Percentiles rank a stretch among this genome's conserved stretches.
These are phyloP conservation scores for Sisyra nigra DNA, from an alignment of 2,888 invertebrate genomes.

Conservation along the genomic window DNA sequence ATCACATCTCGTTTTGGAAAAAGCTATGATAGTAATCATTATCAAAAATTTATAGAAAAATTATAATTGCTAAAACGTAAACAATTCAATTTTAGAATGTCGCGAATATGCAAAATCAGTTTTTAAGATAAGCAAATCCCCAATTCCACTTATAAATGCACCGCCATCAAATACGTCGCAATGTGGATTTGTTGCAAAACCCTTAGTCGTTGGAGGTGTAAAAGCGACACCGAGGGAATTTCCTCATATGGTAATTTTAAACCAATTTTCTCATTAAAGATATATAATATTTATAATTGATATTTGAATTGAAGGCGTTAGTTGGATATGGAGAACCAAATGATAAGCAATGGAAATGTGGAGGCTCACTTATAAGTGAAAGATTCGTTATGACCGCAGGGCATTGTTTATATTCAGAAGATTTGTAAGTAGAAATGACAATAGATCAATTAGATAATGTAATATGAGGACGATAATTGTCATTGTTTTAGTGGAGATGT, in stretches of 20 bases:
- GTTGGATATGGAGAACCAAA: background rate
- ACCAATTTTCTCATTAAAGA: background rate
- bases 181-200: constrained; percentile 12
- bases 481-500: background rate
- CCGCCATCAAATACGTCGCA: constrained; percentile 10
- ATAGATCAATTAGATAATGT: too few species aligned
- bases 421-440: background rate
- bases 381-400: background rate
- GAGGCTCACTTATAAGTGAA: constrained; percentile 1
- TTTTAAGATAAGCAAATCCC: background rate
- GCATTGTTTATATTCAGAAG: background rate
- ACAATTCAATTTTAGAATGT: constrained; percentile 1
- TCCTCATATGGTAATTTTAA: constrained; percentile 19
- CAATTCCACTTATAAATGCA: constrained; percentile 9
- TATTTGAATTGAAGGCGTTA: background rate
- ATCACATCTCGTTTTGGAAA: too few species aligned
- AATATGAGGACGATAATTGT: background rate
- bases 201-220: constrained; percentile 17
- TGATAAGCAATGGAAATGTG: background rate
- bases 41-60: too few species aligned
- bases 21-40: too few species aligned
- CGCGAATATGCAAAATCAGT: background rate
- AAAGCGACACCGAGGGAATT: constrained; percentile 18
- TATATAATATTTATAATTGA: too few species aligned
- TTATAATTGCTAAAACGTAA: background rate